Base-by-base conservation (phyloP, 2,888 invertebrate species). In the Archips crataeganus region DNA sequence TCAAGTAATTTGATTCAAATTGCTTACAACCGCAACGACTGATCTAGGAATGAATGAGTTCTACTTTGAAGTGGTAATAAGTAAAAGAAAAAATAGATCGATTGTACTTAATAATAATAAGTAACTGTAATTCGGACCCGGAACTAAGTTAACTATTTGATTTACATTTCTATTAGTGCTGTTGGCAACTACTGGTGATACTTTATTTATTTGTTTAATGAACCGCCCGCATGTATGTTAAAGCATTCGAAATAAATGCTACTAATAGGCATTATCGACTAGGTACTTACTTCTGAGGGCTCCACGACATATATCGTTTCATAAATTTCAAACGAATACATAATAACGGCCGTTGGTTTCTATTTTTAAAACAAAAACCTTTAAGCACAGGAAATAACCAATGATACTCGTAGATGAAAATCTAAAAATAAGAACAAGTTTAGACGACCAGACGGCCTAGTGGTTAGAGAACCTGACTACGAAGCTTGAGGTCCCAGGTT, bases 121-220 rank as follows among this genome's bases (percentile, higher is more conserved):
- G 54, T 57, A 57, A 57, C 57, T 57, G 57, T 57, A 57, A 57
- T 57, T 10, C 10, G 8, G 49, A 39, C 39, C 49, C 8, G 61
- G 61, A 70, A 49, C 60, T n/a, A 51, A 45, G n/a, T 32, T 49
- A 61, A 32, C 32, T 36, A 36, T 65, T 59, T 49, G 59, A 64
- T 60, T 71, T 49, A 65, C 39, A 34, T 65, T 57, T 32, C 23
- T 39, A 59, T 54, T 54, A 15, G 15, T 54, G 8, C n/a, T 15
- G 4, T 54, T 54, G 51, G 15, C 9, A 15, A 15, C 23, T 9
- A 9, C 15, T 6, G 15, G 6, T 9, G 3, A 3, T 11, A 2
- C 15, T 54, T 54, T 54, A 54, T 81, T 82, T 83, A 85, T 85
- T 84, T 84, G 79, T 80, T 82, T 84, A 86, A 86, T 86, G 81